Conservation (phyloP, 2,888 invertebrate genomes). For the Smittia aterrima region DNA sequence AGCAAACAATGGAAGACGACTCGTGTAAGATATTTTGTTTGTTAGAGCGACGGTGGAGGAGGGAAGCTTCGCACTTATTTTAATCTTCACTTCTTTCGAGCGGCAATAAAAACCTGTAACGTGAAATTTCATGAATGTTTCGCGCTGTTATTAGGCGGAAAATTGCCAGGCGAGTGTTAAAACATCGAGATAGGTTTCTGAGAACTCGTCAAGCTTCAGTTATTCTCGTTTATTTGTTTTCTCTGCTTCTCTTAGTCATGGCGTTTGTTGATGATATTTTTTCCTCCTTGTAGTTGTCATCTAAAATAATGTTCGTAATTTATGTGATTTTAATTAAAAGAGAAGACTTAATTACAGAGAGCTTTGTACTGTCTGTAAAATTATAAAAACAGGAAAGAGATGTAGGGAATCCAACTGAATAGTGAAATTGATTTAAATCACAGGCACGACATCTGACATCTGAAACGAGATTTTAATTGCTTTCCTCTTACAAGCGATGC, state of each 20-base stretch:
- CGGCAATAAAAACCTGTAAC: neutral
- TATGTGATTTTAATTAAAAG: constrained; percentile 13
- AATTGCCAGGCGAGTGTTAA: neutral
- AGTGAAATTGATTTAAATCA: neutral
- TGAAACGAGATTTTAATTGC: neutral
- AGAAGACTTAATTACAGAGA: constrained; percentile 4
- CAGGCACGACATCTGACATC: neutral
- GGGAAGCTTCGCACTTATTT: neutral
- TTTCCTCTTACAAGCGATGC: too few species aligned
- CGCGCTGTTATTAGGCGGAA: neutral
- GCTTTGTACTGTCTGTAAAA: neutral
- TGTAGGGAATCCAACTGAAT: neutral
- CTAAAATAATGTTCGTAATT: constrained; percentile 6
- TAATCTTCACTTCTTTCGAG: neutral
- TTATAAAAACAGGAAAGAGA: neutral
- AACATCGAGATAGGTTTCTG: neutral
- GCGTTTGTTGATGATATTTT: too few species aligned
- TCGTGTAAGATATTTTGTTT: neutral
- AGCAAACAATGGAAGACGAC: neutral
- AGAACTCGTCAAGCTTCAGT: too few species aligned
- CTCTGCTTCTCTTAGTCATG: too few species aligned
- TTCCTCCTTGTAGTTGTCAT: neutral
- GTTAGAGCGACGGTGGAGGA: neutral
- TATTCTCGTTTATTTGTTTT: too few species aligned
- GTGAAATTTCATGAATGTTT: neutral